phyloP scores from a whole-genome alignment of 2,113 vertebrate species.

The Stigmatopora argus region DNA sequence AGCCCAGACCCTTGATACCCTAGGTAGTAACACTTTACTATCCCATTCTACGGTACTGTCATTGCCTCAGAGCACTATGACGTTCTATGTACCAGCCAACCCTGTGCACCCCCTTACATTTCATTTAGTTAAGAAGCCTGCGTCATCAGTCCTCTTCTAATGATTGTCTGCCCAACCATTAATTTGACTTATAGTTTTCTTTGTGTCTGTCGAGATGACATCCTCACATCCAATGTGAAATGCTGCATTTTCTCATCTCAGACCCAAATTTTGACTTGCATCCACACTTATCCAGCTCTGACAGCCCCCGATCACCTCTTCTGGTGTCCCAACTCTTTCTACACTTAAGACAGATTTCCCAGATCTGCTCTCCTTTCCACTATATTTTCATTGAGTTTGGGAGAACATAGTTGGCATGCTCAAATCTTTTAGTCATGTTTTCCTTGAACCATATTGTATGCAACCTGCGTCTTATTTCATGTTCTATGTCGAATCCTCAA shows the following conservation, averaged over 20 bases:
- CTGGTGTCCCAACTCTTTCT: background rate
- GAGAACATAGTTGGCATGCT: constrained; percentile 63
- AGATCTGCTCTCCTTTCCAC: constrained; percentile 13
- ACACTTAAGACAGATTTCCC: constrained; percentile 9
- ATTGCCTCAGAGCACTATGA: constrained; percentile 29
- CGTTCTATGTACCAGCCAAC: constrained; percentile 23
- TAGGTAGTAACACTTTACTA: constrained; percentile 85
- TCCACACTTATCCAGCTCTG: constrained; percentile 3
- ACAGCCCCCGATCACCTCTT: constrained; percentile 12
- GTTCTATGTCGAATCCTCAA: background rate
- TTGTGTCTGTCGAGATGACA: constrained; percentile 2
- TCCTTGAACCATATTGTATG: background rate
- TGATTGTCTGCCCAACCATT: constrained; percentile 23
- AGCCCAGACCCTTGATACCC: constrained; percentile 76
- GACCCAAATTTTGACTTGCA: background rate
- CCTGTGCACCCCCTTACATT: constrained; percentile 19
- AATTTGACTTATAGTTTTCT: constrained; percentile 4
- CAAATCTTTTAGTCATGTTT: constrained; percentile 9
- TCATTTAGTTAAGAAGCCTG: constrained; percentile 9
- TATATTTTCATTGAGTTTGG: constrained; percentile 16
- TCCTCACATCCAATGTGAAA: constrained; percentile 19
- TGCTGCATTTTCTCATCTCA: constrained; percentile 7
- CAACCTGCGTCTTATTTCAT: constrained; percentile 7
- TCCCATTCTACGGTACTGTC: constrained; percentile 45
- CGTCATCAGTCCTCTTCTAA: constrained; percentile 23